A percentile compares a stretch with the other conserved stretches of the same genome.
phyloP scores from a whole-genome alignment of 2,113 vertebrate species.

The Bos taurus region DNA sequence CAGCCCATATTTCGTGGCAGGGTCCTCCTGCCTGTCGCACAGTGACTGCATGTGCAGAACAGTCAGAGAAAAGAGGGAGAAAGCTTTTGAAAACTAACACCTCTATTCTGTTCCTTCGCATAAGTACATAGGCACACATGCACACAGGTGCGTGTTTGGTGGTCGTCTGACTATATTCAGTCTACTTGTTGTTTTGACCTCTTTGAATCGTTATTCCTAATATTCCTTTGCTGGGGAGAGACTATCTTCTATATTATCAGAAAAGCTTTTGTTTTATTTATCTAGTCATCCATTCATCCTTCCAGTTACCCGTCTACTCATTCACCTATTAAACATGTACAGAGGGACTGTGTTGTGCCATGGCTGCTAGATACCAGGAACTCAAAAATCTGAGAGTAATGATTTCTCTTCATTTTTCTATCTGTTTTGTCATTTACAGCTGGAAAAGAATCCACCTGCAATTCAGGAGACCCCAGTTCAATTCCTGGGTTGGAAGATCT shows the following conservation, averaged over 20 bases:
- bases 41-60: not conserved
- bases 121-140: not conserved
- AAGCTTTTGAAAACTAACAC: not conserved
- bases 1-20: not conserved
- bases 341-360: not conserved
- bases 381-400: not conserved
- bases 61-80: not conserved
- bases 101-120: not conserved
- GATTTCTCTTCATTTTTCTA: not conserved
- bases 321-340: not conserved
- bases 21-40: not conserved
- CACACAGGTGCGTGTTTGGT: not conserved
- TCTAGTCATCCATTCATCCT: not conserved
- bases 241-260: not conserved
- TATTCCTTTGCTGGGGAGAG: not conserved
- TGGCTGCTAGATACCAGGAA: not conserved
- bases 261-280: not conserved
- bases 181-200: not conserved
- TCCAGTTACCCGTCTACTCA: not conserved
- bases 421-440: not conserved
- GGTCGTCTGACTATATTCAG: not conserved
- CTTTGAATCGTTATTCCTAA: not conserved
- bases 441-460: not conserved
- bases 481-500: not conserved
- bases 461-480: not conserved